Base-by-base conservation (phyloP, 2,888 invertebrate species). In the Acanthosepion esculentum region DNA sequence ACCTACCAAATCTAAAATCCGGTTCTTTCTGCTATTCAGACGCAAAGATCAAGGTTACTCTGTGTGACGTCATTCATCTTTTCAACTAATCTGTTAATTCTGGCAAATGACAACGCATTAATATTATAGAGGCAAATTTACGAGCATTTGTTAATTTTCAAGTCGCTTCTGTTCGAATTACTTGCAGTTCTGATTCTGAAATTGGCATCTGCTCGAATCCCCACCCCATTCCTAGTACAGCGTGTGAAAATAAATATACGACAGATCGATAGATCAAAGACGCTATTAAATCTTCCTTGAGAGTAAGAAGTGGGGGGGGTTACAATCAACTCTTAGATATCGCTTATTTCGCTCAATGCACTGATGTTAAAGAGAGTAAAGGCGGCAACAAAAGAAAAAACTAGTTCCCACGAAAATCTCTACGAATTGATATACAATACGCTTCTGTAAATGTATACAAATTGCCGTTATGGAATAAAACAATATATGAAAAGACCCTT, bases 141-240 rank as follows among this genome's bases (percentile, higher is more conserved):
- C 78, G 78, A 33, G 78, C 78, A 78, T 78, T 78, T 78, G 78
- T 78, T 78, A 78, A 78, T 78, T 78, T 78, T 78, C 78, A 78
- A 78, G 78, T 78, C 78, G 78, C 78, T 78, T 78, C n/a, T 78
- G 78, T 78, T 78, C 78, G 33, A 78, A 78, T 78, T 78, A 78
- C 78, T 78, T 78, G n/a, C 78, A 33, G 78, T n/a, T n/a, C 78
- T 78, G 78, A 78, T 78, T 78, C 78, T 78, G n/a, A 33, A 78
- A 78, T 78, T 78, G n/a, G 78, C 78, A n/a, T 78, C 15, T 78
- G 78, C 78, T 78, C 15, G 78, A 78, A 78, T 78, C 78, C n/a
- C 78, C 78, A 78, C 78, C n/a, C 78, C n/a, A 78, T 78, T 78
- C 78, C 78, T 33, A 33, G 23, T 7, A 59, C 23, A 33, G 78